Percentiles rank a stretch among this genome's conserved stretches.
Evolutionary conservation across 2,797 vertebrate genomes (phyloP).

Genomic region (Sylvia borin): DNA sequence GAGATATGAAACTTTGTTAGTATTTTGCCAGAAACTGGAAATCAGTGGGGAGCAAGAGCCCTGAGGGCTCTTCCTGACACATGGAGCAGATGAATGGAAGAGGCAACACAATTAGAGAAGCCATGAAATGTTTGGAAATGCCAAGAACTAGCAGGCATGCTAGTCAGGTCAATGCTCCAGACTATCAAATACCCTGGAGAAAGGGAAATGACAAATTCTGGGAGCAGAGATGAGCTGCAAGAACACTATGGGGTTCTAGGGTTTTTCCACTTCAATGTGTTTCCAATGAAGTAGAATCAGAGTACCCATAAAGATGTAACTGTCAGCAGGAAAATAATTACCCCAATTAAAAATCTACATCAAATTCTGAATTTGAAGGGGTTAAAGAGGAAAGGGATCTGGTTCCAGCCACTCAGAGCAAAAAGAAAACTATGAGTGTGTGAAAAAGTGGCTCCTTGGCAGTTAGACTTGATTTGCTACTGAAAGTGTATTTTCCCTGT

Average conservation of each 20-base stretch:
- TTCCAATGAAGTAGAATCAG: background rate
- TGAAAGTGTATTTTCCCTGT: background rate
- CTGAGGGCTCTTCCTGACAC: background rate
- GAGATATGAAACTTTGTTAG: constrained; percentile 22
- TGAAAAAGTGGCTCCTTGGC: background rate
- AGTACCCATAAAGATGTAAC: background rate
- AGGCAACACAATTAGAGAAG: background rate
- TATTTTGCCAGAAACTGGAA: constrained; percentile 4
- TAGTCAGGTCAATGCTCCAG: background rate
- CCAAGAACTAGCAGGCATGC: background rate
- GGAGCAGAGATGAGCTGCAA: background rate
- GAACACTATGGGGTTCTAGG: background rate
- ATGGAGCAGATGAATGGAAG: background rate
- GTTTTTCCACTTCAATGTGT: background rate
- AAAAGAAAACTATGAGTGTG: background rate
- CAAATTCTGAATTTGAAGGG: background rate
- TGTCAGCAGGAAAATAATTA: background rate
- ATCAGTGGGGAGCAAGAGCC: background rate
- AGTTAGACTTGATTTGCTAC: background rate
- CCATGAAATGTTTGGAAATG: background rate
- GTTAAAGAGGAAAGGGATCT: background rate
- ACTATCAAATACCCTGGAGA: background rate
- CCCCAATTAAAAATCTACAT: background rate
- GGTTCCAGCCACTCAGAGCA: background rate
- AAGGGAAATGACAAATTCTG: background rate